phyloP scores from a whole-genome alignment of 2,888 invertebrate species.

The Romanomermis culicivorax region DNA sequence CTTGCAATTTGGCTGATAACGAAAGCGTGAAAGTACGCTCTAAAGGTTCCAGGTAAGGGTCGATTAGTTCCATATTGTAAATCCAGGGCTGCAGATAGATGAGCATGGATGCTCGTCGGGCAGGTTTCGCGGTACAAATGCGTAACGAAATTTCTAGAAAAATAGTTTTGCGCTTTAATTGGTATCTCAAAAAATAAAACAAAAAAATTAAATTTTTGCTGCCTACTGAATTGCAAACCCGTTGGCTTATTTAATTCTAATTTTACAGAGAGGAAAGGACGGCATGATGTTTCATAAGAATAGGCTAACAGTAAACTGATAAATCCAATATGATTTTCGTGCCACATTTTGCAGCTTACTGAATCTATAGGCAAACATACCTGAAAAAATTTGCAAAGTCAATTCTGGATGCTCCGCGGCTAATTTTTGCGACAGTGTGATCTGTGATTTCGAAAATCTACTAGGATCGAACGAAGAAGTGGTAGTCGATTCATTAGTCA shows the following conservation, averaged over 20 bases:
- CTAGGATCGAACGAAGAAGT: background rate
- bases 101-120: constrained; percentile 67
- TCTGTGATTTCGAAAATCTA: constrained; percentile 65
- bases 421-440: constrained; percentile 70
- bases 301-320: too few relatives aligned
- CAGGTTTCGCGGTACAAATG: constrained; percentile 79
- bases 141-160: constrained; percentile 76
- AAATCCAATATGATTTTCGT: too few relatives aligned
- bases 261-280: too few relatives aligned
- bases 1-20: constrained; percentile 26
- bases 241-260: constrained; percentile 4
- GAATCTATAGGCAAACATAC: constrained; percentile 36
- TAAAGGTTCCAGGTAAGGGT: constrained; percentile 43
- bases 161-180: too few relatives aligned
- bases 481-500: too few relatives aligned
- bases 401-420: constrained; percentile 84
- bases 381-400: constrained; percentile 98
- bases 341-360: background rate
- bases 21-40: constrained; percentile 21
- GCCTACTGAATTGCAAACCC: background rate
- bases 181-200: too few relatives aligned
- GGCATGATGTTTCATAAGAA: too few relatives aligned
- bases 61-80: constrained; percentile 91
- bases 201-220: background rate
- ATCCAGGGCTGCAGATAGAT: constrained; percentile 90